Evolutionary conservation across 2,888 invertebrate species (phyloP).

Genomic region (Petrolisthes manimaculis): DNA sequence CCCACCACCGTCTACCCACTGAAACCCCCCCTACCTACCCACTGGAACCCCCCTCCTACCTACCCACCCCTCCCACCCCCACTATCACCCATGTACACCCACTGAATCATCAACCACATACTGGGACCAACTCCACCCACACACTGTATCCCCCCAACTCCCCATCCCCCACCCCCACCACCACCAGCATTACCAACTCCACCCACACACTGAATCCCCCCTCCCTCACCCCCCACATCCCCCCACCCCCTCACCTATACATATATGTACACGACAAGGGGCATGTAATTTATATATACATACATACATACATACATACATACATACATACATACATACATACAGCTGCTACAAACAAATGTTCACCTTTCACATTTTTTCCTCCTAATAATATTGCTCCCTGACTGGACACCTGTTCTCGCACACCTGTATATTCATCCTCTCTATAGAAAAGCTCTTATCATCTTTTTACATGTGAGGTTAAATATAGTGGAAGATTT

Average conservation of each 20-base stretch:
- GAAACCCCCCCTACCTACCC: neutral
- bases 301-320: neutral
- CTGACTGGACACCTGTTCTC: no score
- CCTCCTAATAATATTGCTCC: constrained; percentile 3
- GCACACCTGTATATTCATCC: no score
- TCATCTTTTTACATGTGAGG: no score
- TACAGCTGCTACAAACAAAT: neutral
- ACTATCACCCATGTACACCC: neutral
- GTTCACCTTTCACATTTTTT: neutral
- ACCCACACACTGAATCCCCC: neutral
- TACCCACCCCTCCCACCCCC: neutral
- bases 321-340: constrained; percentile 5
- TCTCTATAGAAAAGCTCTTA: no score
- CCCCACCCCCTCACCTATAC: neutral
- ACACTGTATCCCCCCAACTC: neutral
- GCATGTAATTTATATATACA: no score
- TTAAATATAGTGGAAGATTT: no score
- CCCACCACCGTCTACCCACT: neutral
- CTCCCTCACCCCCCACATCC: neutral
- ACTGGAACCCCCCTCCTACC: neutral
- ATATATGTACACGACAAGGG: no score
- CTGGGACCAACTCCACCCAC: no score
- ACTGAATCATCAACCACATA: neutral
- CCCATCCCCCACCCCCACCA: neutral
- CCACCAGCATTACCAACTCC: neutral